Evolutionary conservation across 2,797 vertebrate genomes (phyloP).

Genomic region (Sparidentex hasta): DNA sequence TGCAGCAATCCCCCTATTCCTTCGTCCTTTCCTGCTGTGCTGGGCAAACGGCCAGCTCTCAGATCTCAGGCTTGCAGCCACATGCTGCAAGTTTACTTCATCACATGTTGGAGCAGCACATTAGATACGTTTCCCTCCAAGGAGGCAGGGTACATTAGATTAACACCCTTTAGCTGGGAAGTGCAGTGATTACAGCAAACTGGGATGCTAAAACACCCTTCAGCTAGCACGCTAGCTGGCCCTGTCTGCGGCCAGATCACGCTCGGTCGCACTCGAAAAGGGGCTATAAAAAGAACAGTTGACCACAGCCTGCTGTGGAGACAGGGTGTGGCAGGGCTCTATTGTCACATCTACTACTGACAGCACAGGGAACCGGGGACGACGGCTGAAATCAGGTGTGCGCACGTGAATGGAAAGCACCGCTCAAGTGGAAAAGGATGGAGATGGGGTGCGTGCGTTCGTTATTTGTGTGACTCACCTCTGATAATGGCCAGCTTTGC

Average conservation of each 20-base stretch:
- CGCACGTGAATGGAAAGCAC: slow-evolving; percentile 36
- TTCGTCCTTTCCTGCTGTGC: slow-evolving; percentile 65
- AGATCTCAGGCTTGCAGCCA: slow-evolving; percentile 63
- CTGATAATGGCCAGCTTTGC: slow-evolving; percentile 97
- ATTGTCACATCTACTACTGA: slow-evolving; percentile 64
- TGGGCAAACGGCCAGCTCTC: slow-evolving; percentile 64
- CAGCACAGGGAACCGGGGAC: slow-evolving; percentile 43
- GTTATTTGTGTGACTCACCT: slow-evolving; percentile 85
- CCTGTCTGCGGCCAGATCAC: slow-evolving; percentile 64
- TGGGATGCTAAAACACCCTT: slow-evolving; percentile 43
- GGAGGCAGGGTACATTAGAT: slow-evolving; percentile 70
- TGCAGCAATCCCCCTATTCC: slow-evolving; percentile 60
- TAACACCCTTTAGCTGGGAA: slow-evolving; percentile 64
- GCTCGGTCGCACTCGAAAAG: slow-evolving; percentile 55
- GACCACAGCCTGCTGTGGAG: slow-evolving; percentile 64
- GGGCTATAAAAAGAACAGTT: slow-evolving; percentile 78
- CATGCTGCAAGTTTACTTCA: slow-evolving; percentile 57
- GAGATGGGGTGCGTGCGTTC: neutral
- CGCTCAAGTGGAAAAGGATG: slow-evolving; percentile 30
- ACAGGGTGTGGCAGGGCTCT: slow-evolving; percentile 65
- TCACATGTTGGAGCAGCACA: slow-evolving; percentile 59
- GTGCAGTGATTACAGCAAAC: slow-evolving; percentile 57
- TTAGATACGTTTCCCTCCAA: slow-evolving; percentile 63
- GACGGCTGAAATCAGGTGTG: slow-evolving; percentile 43
- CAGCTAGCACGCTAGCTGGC: slow-evolving; percentile 47